Evolutionary conservation across 2,888 invertebrate genomes (phyloP), one percentile per base, ranked within the genome.

Genomic region (Philereme transversata): DNA sequence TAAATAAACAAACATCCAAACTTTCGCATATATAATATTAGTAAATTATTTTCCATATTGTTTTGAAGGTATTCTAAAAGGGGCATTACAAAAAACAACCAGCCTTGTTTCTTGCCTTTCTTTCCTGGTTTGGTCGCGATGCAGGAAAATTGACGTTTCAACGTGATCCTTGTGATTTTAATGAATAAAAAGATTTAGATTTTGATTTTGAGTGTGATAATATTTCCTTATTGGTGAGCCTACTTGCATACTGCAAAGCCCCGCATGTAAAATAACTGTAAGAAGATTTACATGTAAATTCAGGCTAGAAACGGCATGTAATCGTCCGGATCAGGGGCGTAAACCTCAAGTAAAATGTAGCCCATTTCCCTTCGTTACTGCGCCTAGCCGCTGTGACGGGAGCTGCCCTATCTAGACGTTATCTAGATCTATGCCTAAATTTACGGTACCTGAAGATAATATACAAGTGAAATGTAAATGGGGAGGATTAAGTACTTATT

Each of bases 301-400:
- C 46, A 41, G 51, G 57, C 63, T 60, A 64, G 64, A 66, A 66
- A 59, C 49, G 11, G 50, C 53, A 55, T 60, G 40, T 59, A 62
- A 69, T 70, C 68, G 22, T 47, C 38, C 6, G 46, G 35, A 65
- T 65, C 65, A 54, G 62, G 67, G 83, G 81, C 82, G 84, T 77
- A 60, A 49, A 62, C 63, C 10, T 38, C 63, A 65, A 67, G 78
- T 84, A 78, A 86, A 80, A 81, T 84, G 82, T 84, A 62, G 79
- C 73, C 38, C 50, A 72, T 75, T 85, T 87, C 84, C 83, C 81
- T 77, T 84, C 71, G 83, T 88, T 87, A 87, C 77, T 64, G 77
- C 71, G 75, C 72, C 81, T 81, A 85, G 82, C 82, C 85, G 84
- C 86, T 82, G 89, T 88, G 87, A 87, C 88, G 87, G 87, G 80